Conservation (phyloP, 2,888 invertebrate species). For the Deilephila elpenor region DNA sequence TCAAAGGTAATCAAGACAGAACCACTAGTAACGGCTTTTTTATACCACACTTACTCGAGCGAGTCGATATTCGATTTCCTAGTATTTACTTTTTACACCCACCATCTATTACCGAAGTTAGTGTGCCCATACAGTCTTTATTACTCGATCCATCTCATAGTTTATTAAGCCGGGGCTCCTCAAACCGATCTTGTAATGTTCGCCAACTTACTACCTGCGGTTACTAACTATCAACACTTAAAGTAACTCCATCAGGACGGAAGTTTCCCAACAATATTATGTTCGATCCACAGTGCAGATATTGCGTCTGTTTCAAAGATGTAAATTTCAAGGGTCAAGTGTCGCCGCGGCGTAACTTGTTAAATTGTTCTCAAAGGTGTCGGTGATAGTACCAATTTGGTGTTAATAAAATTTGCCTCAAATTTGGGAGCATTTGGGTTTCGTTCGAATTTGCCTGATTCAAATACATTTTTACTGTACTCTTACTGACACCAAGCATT, state of each 20-base stretch:
- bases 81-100: slow-evolving; percentile 21
- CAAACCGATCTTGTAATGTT: slow-evolving; percentile 28
- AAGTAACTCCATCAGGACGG: slow-evolving; percentile 18
- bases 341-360: slow-evolving; percentile 59
- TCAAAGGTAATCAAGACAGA: not conserved
- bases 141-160: slow-evolving; percentile 23
- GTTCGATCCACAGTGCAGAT: slow-evolving; percentile 32
- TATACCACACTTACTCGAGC: not conserved
- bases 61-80: slow-evolving; percentile 6
- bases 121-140: slow-evolving; percentile 14
- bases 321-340: slow-evolving; percentile 52
- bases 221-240: slow-evolving; percentile 27
- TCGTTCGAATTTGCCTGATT: not conserved
- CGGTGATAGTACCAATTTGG: slow-evolving; percentile 64
- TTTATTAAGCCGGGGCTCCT: slow-evolving; percentile 13
- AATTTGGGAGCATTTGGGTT: slow-evolving; percentile 53
- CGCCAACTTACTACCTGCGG: slow-evolving; percentile 21
- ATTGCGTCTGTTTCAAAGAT: slow-evolving; percentile 43
- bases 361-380: slow-evolving; percentile 62
- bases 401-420: slow-evolving; percentile 64
- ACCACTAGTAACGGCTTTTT: not conserved
- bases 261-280: slow-evolving; percentile 28
- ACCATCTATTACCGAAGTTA: slow-evolving; percentile 11
- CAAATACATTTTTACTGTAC: not conserved
- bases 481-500: too few species aligned